These are phyloP conservation scores for Caenorhabditis sp. DNA, from an alignment of 2,888 invertebrate genomes.

Conservation along the genomic window DNA sequence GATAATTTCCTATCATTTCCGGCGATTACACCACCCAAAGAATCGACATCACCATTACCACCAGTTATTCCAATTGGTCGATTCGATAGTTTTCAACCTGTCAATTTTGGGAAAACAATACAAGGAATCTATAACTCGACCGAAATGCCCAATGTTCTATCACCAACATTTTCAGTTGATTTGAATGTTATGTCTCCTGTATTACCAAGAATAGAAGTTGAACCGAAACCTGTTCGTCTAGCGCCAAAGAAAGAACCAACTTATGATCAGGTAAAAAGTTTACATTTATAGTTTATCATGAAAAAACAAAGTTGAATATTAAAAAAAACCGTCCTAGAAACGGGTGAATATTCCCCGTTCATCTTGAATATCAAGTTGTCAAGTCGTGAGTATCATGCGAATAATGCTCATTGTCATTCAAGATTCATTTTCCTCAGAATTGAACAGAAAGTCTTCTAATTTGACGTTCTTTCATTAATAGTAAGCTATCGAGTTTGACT, in stretches of 20 bases:
- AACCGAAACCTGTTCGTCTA: not conserved
- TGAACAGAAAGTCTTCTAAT: too few relatives aligned
- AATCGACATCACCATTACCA: not conserved
- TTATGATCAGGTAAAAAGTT: not conserved
- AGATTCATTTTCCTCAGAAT: too few relatives aligned
- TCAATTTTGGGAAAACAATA: constrained; percentile 34
- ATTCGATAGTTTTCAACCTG: constrained; percentile 12
- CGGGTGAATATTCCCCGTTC: too few relatives aligned
- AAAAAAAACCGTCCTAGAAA: too few relatives aligned
- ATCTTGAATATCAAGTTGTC: too few relatives aligned
- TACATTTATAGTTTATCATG: too few relatives aligned
- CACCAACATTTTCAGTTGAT: constrained; percentile 23
- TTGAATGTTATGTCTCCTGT: constrained; percentile 22
- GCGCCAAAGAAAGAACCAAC: not conserved
- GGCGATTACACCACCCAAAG: not conserved
- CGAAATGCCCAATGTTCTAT: constrained; percentile 6
- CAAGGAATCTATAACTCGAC: constrained; percentile 39
- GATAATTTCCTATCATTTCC: not conserved
- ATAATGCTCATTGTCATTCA: too few relatives aligned
- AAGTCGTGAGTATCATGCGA: too few relatives aligned
- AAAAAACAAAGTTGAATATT: too few relatives aligned
- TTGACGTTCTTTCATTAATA: too few relatives aligned
- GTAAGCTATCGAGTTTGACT: too few relatives aligned
- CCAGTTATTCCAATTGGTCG: not conserved
- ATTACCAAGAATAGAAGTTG: not conserved